Evolutionary conservation across 2,797 vertebrate species (phyloP).

Genomic region (Eutrigla gurnardus): DNA sequence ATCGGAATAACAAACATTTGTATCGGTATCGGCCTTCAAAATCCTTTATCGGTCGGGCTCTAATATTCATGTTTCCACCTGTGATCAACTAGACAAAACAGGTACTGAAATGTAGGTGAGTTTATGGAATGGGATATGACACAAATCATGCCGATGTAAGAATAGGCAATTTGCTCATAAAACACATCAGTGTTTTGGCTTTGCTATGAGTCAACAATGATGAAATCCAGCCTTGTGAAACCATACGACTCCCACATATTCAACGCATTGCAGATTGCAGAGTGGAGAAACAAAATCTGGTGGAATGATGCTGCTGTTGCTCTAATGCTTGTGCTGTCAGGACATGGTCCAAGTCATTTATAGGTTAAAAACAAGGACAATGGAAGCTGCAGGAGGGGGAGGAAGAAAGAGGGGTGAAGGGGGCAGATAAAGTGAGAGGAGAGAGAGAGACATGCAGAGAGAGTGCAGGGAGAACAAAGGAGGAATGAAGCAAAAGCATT

Average conservation of each 20-base stretch:
- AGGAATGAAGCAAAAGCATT: conserved; percentile 49
- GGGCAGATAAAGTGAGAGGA: conserved; percentile 23
- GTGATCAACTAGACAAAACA: neutral
- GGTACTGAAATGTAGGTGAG: neutral
- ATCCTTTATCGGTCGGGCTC: no score
- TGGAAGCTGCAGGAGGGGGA: conserved; percentile 47
- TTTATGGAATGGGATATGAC: conserved; percentile 23
- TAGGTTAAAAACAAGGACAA: conserved; percentile 70
- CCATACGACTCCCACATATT: conserved; percentile 33
- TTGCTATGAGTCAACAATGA: conserved; percentile 38
- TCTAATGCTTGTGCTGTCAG: conserved; percentile 58
- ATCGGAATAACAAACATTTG: no score
- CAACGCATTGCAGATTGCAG: conserved; percentile 10
- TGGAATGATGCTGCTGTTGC: no score
- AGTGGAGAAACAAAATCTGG: conserved; percentile 38
- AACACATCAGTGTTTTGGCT: conserved; percentile 16
- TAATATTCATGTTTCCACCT: no score
- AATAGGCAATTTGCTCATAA: conserved; percentile 20
- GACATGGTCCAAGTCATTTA: conserved; percentile 62
- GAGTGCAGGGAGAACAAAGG: conserved; percentile 35
- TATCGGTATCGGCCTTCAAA: no score
- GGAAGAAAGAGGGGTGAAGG: conserved; percentile 7
- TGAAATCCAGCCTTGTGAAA: conserved; percentile 42
- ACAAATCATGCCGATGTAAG: conserved; percentile 21
- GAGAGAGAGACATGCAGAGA: conserved; percentile 8